Conservation (phyloP, 1,140 invertebrate species). For the Cotesia chilonis region DNA sequence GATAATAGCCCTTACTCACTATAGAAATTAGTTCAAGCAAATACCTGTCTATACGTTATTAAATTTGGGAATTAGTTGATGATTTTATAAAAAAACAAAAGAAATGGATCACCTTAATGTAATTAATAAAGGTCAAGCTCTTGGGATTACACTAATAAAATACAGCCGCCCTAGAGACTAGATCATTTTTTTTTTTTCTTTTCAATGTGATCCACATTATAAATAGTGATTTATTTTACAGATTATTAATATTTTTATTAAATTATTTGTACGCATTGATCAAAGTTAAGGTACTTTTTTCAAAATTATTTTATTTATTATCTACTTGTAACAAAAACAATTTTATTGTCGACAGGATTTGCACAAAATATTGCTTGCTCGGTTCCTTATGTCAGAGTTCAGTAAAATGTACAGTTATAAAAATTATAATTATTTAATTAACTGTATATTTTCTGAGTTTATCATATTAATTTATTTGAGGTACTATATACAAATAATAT, state of each 20-base stretch:
- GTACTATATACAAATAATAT: background rate
- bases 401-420: conserved; percentile 30
- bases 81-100: background rate
- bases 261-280: background rate
- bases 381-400: conserved; percentile 25
- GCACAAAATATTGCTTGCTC: conserved; percentile 36
- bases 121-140: conserved; percentile 14
- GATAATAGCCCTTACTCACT: conserved; percentile 45
- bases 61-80: background rate
- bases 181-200: conserved; percentile 21
- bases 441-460: conserved; percentile 12
- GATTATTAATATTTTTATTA: conserved; percentile 3
- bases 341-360: conserved; percentile 31
- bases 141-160: conserved; percentile 31
- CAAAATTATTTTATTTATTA: background rate
- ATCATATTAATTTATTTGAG: conserved; percentile 8
- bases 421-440: conserved; percentile 7
- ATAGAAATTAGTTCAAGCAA: conserved; percentile 34
- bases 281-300: background rate
- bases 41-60: conserved; percentile 28
- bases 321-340: background rate
- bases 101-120: background rate
- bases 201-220: background rate
- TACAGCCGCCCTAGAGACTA: conserved; percentile 52
- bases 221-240: background rate